These are phyloP conservation scores for Eubasilissa splendida DNA, from an alignment of 2,888 invertebrate species.

Conservation along the genomic window DNA sequence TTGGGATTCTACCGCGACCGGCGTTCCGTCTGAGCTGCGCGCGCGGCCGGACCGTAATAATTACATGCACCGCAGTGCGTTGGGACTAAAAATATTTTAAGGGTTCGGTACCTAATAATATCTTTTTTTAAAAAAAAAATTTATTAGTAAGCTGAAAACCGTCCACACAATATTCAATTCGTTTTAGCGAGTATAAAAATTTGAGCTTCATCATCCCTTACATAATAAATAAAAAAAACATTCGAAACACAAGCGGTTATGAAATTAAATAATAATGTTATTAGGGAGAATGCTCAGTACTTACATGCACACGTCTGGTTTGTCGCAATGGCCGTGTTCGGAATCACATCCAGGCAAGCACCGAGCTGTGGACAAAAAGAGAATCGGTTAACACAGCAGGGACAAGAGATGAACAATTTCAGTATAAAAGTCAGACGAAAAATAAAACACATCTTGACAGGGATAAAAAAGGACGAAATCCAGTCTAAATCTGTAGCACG, in stretches of 20 bases:
- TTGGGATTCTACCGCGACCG: neutral
- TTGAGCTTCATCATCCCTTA: no score
- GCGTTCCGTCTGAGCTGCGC: neutral
- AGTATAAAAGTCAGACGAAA: constrained; percentile 44
- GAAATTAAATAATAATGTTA: no score
- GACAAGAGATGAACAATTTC: constrained; percentile 33
- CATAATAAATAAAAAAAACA: no score
- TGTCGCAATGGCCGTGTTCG: constrained; percentile 91
- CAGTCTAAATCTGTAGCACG: constrained; percentile 56
- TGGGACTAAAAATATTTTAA: neutral
- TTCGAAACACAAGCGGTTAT: no score
- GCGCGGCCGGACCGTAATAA: neutral
- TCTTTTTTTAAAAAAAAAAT: no score
- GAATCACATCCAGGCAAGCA: constrained; percentile 94
- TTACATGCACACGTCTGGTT: constrained; percentile 97
- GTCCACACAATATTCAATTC: no score
- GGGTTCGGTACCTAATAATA: neutral
- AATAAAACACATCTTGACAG: constrained; percentile 45
- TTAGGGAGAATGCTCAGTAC: constrained; percentile 73
- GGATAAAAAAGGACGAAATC: constrained; percentile 47
- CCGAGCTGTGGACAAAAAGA: constrained; percentile 77
- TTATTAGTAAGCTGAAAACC: neutral
- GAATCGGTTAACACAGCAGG: constrained; percentile 41
- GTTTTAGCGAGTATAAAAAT: no score
- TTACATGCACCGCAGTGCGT: no score